Evolutionary conservation across 2,113 vertebrate species (phyloP).

Genomic region (Paradoxurus hermaphroditus): DNA sequence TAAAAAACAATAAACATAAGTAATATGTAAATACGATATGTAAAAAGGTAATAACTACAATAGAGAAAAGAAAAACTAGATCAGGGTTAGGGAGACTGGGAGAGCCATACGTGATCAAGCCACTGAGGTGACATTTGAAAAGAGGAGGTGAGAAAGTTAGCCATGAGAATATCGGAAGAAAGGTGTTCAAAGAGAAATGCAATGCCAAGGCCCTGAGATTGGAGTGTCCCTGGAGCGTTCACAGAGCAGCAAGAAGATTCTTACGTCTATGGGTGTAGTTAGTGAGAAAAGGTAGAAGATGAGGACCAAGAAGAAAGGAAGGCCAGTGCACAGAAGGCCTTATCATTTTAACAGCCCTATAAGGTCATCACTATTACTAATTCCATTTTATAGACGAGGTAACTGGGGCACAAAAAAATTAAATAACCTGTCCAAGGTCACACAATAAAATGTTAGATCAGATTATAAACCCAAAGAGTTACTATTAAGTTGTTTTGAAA

Average conservation of each 20-base stretch:
- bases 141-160: not conserved
- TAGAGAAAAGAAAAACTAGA: not conserved
- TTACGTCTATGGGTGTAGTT: not conserved
- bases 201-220: not conserved
- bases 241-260: not conserved
- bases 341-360: not conserved
- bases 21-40: not conserved
- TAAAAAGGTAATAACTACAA: not conserved
- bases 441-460: not conserved
- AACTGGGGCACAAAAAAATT: not conserved
- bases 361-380: not conserved
- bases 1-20: not conserved
- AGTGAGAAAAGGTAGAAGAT: not conserved
- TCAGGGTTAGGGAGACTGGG: not conserved
- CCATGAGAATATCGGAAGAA: not conserved
- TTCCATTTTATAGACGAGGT: not conserved
- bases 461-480: not conserved
- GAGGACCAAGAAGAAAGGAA: not conserved
- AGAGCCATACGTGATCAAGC: not conserved
- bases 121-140: not conserved
- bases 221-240: not conserved
- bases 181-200: not conserved
- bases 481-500: not conserved
- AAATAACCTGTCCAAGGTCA: not conserved
- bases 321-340: not conserved